Percentiles rank a stretch among this genome's conserved stretches.
Evolutionary conservation across 2,888 invertebrate genomes (phyloP).

Genomic region (Phengaris arion): DNA sequence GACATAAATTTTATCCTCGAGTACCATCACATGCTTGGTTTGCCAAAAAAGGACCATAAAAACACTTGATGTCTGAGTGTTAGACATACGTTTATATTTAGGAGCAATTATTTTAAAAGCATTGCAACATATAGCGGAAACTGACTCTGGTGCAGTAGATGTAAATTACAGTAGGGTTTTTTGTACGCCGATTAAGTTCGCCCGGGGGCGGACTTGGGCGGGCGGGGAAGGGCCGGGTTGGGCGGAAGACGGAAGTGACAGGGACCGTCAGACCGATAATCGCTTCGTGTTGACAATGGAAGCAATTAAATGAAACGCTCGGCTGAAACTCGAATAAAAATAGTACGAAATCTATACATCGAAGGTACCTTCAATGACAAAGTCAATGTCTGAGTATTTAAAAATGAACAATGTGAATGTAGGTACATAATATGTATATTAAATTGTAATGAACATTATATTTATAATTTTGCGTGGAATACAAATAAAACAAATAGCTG

Average conservation of each 20-base stretch:
- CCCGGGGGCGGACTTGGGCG: constrained; percentile 34
- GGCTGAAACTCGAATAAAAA: constrained; percentile 18
- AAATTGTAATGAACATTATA: not conserved
- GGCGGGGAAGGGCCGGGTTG: constrained; percentile 36
- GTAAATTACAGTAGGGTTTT: constrained; percentile 46
- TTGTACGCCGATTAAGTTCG: constrained; percentile 45
- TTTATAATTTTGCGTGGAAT: not conserved
- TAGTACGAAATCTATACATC: not conserved
- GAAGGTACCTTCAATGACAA: not conserved
- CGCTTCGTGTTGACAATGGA: constrained; percentile 44
- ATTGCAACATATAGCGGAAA: constrained; percentile 38
- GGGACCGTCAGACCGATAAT: constrained; percentile 44
- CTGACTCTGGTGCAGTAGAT: constrained; percentile 44
- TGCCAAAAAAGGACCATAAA: constrained; percentile 1
- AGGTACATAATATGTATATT: not conserved
- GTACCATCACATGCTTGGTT: not conserved
- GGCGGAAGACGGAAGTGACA: constrained; percentile 42
- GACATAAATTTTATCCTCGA: not conserved
- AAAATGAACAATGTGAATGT: not conserved
- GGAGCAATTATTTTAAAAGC: constrained; percentile 32
- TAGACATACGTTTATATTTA: constrained; percentile 17
- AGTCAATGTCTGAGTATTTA: not conserved
- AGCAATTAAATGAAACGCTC: constrained; percentile 40
- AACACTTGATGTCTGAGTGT: constrained; percentile 4
- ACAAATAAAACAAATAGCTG: not conserved